Evolutionary conservation across 2,888 invertebrate species (phyloP).

Genomic region (Tetragonula carbonaria): DNA sequence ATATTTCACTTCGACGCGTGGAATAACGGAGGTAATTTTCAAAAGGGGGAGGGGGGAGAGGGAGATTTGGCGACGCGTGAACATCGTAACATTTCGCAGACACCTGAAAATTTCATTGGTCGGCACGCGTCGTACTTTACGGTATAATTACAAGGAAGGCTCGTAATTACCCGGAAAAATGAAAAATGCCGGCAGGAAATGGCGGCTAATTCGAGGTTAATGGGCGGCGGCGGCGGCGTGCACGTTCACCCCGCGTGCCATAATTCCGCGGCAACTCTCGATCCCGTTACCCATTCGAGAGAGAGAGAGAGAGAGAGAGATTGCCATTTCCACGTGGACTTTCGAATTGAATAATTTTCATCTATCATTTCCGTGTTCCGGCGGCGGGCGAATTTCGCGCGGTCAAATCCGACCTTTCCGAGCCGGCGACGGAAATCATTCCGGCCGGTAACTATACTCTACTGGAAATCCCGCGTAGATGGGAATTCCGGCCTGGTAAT

Average conservation of each 20-base stretch:
- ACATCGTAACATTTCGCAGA: constrained; percentile 9
- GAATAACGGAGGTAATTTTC: background rate
- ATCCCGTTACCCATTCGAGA: constrained; percentile 44
- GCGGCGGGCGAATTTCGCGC: background rate
- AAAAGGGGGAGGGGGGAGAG: background rate
- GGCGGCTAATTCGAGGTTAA: constrained; percentile 58
- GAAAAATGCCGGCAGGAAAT: constrained; percentile 57
- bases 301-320: background rate
- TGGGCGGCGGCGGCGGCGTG: constrained; percentile 37
- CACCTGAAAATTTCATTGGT: constrained; percentile 3
- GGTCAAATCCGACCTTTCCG: constrained; percentile 12
- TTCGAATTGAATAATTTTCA: constrained; percentile 58
- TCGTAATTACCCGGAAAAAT: constrained; percentile 58
- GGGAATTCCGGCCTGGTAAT: constrained; percentile 40
- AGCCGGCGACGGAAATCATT: constrained; percentile 11
- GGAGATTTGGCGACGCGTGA: background rate
- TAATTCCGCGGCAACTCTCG: constrained; percentile 60
- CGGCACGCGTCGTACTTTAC: constrained; percentile 24
- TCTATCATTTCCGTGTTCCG: constrained; percentile 45
- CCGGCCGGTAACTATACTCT: background rate
- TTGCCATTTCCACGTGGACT: constrained; percentile 50
- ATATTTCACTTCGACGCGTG: background rate
- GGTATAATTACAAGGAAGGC: constrained; percentile 42
- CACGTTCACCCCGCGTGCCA: constrained; percentile 15
- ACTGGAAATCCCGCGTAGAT: background rate